phyloP scores from a whole-genome alignment of 2,888 invertebrate species.

The Coenonympha arcania region DNA sequence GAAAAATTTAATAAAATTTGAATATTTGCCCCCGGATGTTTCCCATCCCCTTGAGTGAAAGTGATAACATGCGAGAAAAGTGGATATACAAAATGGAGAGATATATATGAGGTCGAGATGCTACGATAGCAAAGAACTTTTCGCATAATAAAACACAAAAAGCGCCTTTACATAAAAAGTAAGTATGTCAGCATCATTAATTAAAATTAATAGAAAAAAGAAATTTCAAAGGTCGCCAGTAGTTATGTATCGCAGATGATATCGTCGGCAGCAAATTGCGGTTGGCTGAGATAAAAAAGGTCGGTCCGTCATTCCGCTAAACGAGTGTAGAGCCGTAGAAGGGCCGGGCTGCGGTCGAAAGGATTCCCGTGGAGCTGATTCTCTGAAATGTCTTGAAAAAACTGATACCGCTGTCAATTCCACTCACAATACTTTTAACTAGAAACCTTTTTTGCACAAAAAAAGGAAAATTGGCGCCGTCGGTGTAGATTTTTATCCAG shows the following conservation, averaged over 20 bases:
- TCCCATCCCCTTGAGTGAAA: too few species aligned
- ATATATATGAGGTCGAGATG: too few species aligned
- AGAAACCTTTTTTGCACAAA: constrained; percentile 24
- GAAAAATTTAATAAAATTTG: too few species aligned
- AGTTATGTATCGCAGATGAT: constrained; percentile 56
- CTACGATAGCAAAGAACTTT: background rate
- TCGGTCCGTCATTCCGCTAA: constrained; percentile 70
- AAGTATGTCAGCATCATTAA: constrained; percentile 10
- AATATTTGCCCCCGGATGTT: too few species aligned
- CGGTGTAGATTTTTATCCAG: background rate
- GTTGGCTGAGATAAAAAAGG: constrained; percentile 71
- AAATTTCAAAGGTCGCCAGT: constrained; percentile 12
- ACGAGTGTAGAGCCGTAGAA: constrained; percentile 53
- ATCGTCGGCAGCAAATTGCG: constrained; percentile 70
- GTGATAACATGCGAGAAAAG: too few species aligned
- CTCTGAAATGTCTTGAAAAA: constrained; percentile 46
- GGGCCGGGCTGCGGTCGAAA: constrained; percentile 44
- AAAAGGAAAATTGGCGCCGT: constrained; percentile 1
- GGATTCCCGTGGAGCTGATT: constrained; percentile 39
- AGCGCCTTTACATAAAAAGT: background rate
- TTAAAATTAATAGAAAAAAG: constrained; percentile 7
- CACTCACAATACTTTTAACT: constrained; percentile 41
- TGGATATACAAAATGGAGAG: too few species aligned
- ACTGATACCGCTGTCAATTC: constrained; percentile 57
- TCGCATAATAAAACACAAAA: background rate